Evolutionary conservation across 1,140 invertebrate genomes (phyloP).

Genomic region (Gonioctena quinquepunctata): DNA sequence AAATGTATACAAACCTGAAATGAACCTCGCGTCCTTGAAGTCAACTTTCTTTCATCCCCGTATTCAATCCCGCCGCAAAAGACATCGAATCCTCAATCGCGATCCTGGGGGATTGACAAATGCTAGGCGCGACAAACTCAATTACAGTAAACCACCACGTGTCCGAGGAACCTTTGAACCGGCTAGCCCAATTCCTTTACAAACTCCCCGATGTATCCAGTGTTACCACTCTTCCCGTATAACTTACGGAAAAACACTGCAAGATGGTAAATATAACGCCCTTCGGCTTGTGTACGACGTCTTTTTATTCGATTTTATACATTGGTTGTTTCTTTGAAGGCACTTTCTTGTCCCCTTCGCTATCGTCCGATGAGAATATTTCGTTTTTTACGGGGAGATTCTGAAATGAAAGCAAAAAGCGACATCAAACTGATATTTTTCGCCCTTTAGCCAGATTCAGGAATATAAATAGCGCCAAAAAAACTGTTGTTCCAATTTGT

Average conservation of each 20-base stretch:
- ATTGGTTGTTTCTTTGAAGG: not conserved
- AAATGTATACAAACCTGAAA: too few relatives aligned
- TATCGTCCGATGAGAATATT: not conserved
- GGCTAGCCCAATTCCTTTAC: slow-evolving; percentile 27
- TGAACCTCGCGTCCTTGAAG: too few relatives aligned
- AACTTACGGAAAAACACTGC: slow-evolving; percentile 1
- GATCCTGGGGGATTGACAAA: slow-evolving; percentile 40
- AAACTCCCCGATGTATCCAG: slow-evolving; percentile 19
- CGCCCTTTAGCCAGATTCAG: too few relatives aligned
- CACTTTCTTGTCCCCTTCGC: not conserved
- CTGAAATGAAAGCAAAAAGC: too few relatives aligned
- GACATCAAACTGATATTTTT: too few relatives aligned
- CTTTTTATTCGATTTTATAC: not conserved
- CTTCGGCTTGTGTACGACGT: not conserved
- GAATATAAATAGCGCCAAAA: too few relatives aligned
- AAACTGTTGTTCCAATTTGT: too few relatives aligned
- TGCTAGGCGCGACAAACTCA: slow-evolving; percentile 47
- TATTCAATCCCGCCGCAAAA: not conserved
- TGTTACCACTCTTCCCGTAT: not conserved
- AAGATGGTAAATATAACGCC: not conserved
- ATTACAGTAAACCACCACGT: slow-evolving; percentile 50
- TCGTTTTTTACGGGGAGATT: too few relatives aligned
- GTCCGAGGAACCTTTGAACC: slow-evolving; percentile 48
- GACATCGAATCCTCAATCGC: not conserved
- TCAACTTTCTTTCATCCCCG: not conserved